Base-by-base conservation (phyloP, 2,888 invertebrate species). In the Xestia c-nigrum region DNA sequence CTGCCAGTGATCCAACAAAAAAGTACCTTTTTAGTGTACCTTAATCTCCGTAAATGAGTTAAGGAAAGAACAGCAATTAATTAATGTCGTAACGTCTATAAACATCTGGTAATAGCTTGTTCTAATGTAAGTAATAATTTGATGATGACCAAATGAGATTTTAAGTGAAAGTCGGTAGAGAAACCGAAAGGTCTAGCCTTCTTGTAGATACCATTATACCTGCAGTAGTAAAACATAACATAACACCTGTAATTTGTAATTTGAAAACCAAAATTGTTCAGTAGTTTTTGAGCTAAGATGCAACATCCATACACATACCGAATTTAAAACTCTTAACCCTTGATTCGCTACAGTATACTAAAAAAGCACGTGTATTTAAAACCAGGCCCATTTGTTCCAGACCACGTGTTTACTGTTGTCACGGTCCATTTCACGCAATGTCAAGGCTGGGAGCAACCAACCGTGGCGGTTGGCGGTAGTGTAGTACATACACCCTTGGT, bases 381-480 rank as follows among this genome's bases (percentile, higher is more conserved):
- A 80, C 46, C 14, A 72, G 9, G 9, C 21, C 3, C 1, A n/a
- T 9, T 52, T 70, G 0, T 2, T 43, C 16, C 9, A 78, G 4
- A 59, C 64, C 81, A 71, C 76, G 77, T 83, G 85, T 31, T 55
- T 19, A 19, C 12, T 5, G 61, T 21, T 73, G 72, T 86, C 75
- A 74, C 78, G 78, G 80, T 82, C 81, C 78, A 88, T 85, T 86
- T 78, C 72, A 78, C 43, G 47, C 86, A 85, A 83, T 82, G 87
- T 88, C 89, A 89, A 88, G 89, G 89, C 61, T 85, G 80, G 31
- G 46, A 10, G 64, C 88, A 84, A 69, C 80, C 75, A 68, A 64
- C 70, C 80, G 83, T 57, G 68, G 47, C 73, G n/a, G 38, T 16
- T 50, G 70, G 47, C 74, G 43, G 46, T 21, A 40, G 57, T 31